These are phyloP conservation scores for Augochlorella aurata DNA, from an alignment of 2,888 invertebrate genomes.

Conservation along the genomic window DNA sequence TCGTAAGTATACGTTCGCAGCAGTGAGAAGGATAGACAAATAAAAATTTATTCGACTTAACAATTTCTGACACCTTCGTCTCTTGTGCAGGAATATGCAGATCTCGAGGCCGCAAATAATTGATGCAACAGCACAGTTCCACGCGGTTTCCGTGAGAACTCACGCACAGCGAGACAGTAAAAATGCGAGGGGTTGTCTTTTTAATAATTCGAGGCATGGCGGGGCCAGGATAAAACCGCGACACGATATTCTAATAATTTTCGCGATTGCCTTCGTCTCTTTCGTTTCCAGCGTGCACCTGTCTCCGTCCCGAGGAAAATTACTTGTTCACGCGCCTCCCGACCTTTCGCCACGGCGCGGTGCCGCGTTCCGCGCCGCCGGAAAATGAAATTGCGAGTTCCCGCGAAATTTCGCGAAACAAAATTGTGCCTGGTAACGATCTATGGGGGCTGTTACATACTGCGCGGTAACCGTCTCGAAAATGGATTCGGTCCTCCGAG, in stretches of 20 bases:
- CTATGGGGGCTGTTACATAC: not conserved
- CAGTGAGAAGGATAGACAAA: too few relatives aligned
- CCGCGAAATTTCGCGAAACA: conserved; percentile 31
- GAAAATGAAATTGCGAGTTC: conserved; percentile 48
- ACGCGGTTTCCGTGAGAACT: too few relatives aligned
- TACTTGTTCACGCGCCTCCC: conserved; percentile 23
- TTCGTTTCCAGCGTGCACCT: not conserved
- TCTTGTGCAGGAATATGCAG: too few relatives aligned
- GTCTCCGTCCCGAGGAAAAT: conserved; percentile 20
- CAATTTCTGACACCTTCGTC: too few relatives aligned
- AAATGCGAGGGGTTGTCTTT: conserved; percentile 7
- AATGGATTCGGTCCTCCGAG: not conserved
- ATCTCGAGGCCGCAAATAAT: too few relatives aligned
- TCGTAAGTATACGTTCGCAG: too few relatives aligned
- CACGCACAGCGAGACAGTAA: too few relatives aligned
- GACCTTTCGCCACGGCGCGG: not conserved
- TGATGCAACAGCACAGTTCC: too few relatives aligned
- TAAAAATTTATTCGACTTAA: too few relatives aligned
- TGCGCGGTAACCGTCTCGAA: not conserved
- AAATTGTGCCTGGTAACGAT: conserved; percentile 10
- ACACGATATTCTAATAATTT: conserved; percentile 36
- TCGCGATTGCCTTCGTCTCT: conserved; percentile 25
- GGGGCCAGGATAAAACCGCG: conserved; percentile 13
- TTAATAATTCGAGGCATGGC: conserved; percentile 33
- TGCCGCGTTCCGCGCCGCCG: not conserved